Percentiles rank a stretch among this genome's conserved stretches.
Conservation (phyloP, 1,140 invertebrate genomes). For the Drosophila jambulina region DNA sequence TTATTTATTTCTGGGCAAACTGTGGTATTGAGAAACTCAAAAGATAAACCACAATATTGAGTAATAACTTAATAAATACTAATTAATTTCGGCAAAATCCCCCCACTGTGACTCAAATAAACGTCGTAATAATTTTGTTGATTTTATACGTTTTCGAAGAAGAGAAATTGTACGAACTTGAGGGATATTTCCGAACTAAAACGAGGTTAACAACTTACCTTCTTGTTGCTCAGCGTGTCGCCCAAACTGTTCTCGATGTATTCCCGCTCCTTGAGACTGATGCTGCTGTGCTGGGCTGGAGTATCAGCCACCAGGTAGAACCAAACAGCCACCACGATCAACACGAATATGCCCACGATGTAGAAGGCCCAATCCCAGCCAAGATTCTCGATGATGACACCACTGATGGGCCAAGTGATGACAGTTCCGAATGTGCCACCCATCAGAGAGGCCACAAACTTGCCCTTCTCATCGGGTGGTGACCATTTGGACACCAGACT, state of each 20-base stretch:
- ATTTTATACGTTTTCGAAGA: not conserved
- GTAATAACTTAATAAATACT: not conserved
- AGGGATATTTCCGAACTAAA: not conserved
- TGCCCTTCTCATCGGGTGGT: constrained; percentile 91
- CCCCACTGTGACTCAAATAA: not conserved
- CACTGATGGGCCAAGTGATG: constrained; percentile 90
- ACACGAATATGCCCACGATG: constrained; percentile 88
- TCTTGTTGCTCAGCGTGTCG: constrained; percentile 68
- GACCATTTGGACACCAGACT: constrained; percentile 90
- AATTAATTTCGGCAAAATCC: not conserved
- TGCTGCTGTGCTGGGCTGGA: constrained; percentile 91
- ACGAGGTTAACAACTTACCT: constrained; percentile 47
- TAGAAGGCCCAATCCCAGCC: constrained; percentile 92
- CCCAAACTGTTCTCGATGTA: constrained; percentile 90
- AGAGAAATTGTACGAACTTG: not conserved
- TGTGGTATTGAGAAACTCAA: not conserved
- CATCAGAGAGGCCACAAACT: constrained; percentile 90
- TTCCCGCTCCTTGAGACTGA: constrained; percentile 90
- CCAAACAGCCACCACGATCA: constrained; percentile 89
- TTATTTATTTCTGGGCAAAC: not conserved
- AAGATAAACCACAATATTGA: not conserved
- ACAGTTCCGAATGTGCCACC: constrained; percentile 92
- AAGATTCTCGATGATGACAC: constrained; percentile 87
- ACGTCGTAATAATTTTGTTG: not conserved
- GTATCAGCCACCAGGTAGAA: constrained; percentile 89